Evolutionary conservation across 2,797 vertebrate genomes (phyloP), one percentile per base, ranked within the genome.

Genomic region (Pangasius mekongensis): DNA sequence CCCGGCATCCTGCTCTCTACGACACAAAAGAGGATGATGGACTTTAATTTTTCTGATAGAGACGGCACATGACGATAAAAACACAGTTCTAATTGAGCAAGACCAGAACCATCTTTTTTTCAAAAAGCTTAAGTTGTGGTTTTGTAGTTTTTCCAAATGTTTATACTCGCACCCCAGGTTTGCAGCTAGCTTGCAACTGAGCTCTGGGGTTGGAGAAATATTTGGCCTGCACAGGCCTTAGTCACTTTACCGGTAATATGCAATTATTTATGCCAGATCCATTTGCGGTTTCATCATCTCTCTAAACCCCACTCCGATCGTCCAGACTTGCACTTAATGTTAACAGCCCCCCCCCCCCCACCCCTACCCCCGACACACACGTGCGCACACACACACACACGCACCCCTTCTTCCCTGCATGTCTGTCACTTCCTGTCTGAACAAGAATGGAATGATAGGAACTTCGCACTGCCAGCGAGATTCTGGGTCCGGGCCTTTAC

Each of bases 361-460:
- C 22, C 58, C 22, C 73, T 24, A 33, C 39, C 24, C 30, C 30
- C 56, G 5, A 7, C 39, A 56, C 3, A 13, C 73, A 5, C 22
- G 9, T 49, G 16, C 76, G 8, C 47, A 16, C 74, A 52, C 74
- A 77, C 47, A 52, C 47, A 16, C 43, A 3, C 78, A 43, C 78
- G 62, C 80, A 62, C 80, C 95, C 94, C 91, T 91, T 89, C 92
- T 94, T 91, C 92, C 93, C 87, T 52, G 89, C n/a, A 33, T 76
- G 92, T 93, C 92, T 94, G 91, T 91, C 92, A 89, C 94, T 96
- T 96, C 95, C 95, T 96, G 96, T 91, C 94, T 94, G 92, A 89
- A 95, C 95, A 95, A 39, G 95, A 95, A 93, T 90, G 94, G 94
- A 95, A 96, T 95, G 95, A 94, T 93, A 93, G 95, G 95, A 96